Base-by-base conservation (phyloP, 2,113 vertebrate species). In the Cyprinus carpio region DNA sequence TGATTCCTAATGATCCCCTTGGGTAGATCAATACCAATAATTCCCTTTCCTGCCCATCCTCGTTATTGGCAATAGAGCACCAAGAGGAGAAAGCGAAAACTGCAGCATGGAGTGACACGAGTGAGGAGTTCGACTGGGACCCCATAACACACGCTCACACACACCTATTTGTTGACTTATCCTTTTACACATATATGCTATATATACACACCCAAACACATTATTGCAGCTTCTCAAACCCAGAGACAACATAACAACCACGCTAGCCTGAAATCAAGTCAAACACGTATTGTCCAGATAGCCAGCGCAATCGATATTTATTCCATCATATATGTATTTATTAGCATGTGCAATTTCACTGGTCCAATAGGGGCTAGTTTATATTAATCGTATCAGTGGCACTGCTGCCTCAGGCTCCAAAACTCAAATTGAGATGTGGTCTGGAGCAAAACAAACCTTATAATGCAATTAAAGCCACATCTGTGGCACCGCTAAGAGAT, bases 11-110 rank as follows among this genome's bases (percentile, higher is more conserved):
- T 98, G 97, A 98, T 98, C 96, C 97, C 97, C 96, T 95, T 97
- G 97, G 97, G 98, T 97, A 95, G 97, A 99, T 99, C 97, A 97
- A 98, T 99, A 98, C 96, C 95, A 97, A 97, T 97, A 97, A 97
- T 96, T 96, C 96, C 95, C 95, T 96, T 96, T 96, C 95, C 96
- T 96, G 96, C 96, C 96, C 96, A 96, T 97, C 96, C 95, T 96
- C 93, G 95, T 97, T 96, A 96, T 96, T 97, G 96, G 96, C 96
- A 95, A 94, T 89, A 94, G 93, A 95, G 94, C 95, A 94, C 90
- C 91, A 91, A 91, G 92, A 93, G 91, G 88, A 84, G 93, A 82
- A 40, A 85, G 82, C 85, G 92, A 91, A 92, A 93, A 93, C 90
- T 92, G 90, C 91, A 89, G 91, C 64, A 87, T 79, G 86, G 88